Evolutionary conservation across 2,797 vertebrate genomes (phyloP), one percentile per base, ranked within the genome.

Genomic region (Dryobates pubescens): DNA sequence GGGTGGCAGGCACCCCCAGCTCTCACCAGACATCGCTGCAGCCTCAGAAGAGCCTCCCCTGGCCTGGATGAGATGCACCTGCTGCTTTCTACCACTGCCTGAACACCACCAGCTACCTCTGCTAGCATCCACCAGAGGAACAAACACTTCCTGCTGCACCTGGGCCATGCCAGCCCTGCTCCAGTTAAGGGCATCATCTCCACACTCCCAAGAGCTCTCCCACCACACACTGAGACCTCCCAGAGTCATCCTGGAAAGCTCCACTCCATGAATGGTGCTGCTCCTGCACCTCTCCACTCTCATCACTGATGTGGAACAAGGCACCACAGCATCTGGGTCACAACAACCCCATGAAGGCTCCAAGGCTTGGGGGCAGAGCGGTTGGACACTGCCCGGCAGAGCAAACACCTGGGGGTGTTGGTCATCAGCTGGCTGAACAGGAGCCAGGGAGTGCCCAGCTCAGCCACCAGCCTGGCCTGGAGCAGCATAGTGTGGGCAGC

Each of bases 221-320:
- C 57, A 15, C 15, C 70, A 13, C 17, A 8, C 17, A 29, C 61
- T 0, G 9, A 10, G 11, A 34, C 32, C 67, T 9, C 41, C 83
- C 17, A 7, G 30, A 8, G 26, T 7, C 36, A 7, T 2, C n/a
- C 23, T 14, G 38, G 8, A 11, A 47, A 51, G 63, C 54, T n/a
- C 49, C 43, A 26, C 32, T 6, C 14, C 9, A 1, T 2, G 69
- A 69, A 0, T 77, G 26, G 27, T 17, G 64, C 68, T 79, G 80
- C 73, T 68, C 41, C 43, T 26, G 65, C 62, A 10, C 57, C 36
- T 38, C 29, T 7, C 17, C 23, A 15, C 17, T 11, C 17, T 51
- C 80, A 5, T 10, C 5, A 1, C 20, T 0, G 4, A 6, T 9
- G 5, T 23, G 7, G 1, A 49, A 3, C 32, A 3, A 0, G 4